Conservation (phyloP, 2,888 invertebrate genomes). For the Cryptocheilus praepositus region DNA sequence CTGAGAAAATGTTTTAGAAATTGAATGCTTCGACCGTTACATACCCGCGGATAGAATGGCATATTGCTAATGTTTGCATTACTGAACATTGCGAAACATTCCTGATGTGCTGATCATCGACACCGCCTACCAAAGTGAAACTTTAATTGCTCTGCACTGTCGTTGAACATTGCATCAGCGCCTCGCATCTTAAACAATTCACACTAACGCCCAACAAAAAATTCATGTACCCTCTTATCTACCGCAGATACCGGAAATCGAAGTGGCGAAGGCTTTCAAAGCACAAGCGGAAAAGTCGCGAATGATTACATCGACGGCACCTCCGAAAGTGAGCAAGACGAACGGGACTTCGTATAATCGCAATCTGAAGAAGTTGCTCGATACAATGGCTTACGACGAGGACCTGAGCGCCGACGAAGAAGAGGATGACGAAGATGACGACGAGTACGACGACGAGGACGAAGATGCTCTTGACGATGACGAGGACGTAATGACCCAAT, state of each 20-base stretch:
- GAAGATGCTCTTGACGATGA: constrained; percentile 59
- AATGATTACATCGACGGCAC: constrained; percentile 23
- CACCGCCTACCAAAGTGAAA: too few relatives aligned
- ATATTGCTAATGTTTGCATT: too few relatives aligned
- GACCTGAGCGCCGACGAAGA: constrained; percentile 57
- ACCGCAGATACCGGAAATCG: constrained; percentile 59
- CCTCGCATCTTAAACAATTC: too few relatives aligned
- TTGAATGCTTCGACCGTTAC: too few relatives aligned
- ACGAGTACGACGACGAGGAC: constrained; percentile 45
- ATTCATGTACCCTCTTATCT: background rate
- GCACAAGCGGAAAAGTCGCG: constrained; percentile 51
- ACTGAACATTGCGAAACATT: too few relatives aligned
- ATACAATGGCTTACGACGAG: constrained; percentile 48
- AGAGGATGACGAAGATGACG: constrained; percentile 50
- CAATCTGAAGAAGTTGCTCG: constrained; percentile 56
- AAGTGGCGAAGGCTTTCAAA: constrained; percentile 63
- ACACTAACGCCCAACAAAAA: background rate
- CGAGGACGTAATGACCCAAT: constrained; percentile 63
- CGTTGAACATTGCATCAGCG: too few relatives aligned
- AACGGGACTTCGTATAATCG: constrained; percentile 15
- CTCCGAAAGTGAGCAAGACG: constrained; percentile 22
- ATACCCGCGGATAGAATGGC: too few relatives aligned
- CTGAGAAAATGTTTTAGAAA: too few relatives aligned
- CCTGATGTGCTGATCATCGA: too few relatives aligned
- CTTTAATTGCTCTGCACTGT: too few relatives aligned